Conservation (phyloP, 2,797 vertebrate species). For the Sebastes iracundus region DNA sequence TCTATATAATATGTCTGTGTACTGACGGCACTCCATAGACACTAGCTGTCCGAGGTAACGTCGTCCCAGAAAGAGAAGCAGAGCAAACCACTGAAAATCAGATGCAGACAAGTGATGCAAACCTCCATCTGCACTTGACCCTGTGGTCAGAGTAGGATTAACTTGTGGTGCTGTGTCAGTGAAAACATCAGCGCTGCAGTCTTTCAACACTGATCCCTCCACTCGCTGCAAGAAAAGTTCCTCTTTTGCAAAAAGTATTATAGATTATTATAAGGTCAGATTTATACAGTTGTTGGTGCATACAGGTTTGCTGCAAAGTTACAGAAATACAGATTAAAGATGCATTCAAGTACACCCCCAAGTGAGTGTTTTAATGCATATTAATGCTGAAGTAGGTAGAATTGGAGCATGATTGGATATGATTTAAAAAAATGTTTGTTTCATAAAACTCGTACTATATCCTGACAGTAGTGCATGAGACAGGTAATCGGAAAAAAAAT, state of each 20-base stretch:
- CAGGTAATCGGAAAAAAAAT: too few species aligned
- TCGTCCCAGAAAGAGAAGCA: not conserved
- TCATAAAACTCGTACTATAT: too few species aligned
- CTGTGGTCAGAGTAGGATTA: not conserved
- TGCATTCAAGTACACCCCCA: not conserved
- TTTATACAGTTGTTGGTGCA: conserved; percentile 11
- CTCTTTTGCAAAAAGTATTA: not conserved
- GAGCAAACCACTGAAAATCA: not conserved
- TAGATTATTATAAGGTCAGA: not conserved
- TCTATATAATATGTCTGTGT: not conserved
- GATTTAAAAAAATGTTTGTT: too few species aligned
- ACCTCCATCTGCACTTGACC: conserved; percentile 9
- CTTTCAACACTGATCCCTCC: not conserved
- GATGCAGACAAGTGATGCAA: not conserved
- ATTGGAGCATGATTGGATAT: too few species aligned
- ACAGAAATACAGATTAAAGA: not conserved
- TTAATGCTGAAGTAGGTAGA: too few species aligned
- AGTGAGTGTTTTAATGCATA: not conserved
- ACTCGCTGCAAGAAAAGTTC: not conserved
- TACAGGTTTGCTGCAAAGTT: not conserved
- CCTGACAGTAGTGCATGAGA: too few species aligned
- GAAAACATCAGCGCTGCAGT: not conserved
- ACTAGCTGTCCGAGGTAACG: not conserved
- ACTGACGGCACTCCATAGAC: not conserved
- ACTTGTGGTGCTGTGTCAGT: conserved; percentile 8